Conservation (phyloP, 2,797 vertebrate species). For the Rhincodon typus region DNA sequence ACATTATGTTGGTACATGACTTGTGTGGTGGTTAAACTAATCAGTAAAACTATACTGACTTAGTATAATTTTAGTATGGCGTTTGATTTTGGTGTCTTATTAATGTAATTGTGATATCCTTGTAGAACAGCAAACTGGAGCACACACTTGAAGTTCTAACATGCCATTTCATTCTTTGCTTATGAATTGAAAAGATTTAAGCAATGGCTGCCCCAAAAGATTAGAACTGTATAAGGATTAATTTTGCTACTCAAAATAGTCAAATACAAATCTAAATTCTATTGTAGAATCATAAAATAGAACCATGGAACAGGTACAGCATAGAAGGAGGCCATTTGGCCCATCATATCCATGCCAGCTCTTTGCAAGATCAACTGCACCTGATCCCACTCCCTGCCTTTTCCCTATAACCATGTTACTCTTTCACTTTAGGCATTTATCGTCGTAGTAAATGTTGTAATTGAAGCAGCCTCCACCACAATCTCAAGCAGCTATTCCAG, state of each 20-base stretch:
- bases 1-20: not conserved
- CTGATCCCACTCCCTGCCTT: too few relatives aligned
- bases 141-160: too few relatives aligned
- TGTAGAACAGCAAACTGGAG: too few relatives aligned
- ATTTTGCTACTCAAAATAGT: not conserved
- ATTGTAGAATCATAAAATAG: not conserved
- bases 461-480: too few relatives aligned
- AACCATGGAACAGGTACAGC: too few relatives aligned
- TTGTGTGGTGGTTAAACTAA: not conserved
- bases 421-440: too few relatives aligned
- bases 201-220: not conserved
- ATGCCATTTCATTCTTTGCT: not conserved
- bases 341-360: too few relatives aligned
- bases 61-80: not conserved
- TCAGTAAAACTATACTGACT: not conserved
- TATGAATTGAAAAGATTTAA: not conserved
- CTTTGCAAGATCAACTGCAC: too few relatives aligned
- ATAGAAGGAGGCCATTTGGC: too few relatives aligned
- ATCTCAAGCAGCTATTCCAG: too few relatives aligned
- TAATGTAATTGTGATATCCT: not conserved
- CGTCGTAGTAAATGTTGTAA: too few relatives aligned
- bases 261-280: not conserved
- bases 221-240: not conserved
- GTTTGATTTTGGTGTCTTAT: not conserved
- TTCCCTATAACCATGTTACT: too few relatives aligned